Evolutionary conservation across 2,113 vertebrate genomes (phyloP), one percentile per base, ranked within the genome.

Genomic region (Pluvialis apricaria): DNA sequence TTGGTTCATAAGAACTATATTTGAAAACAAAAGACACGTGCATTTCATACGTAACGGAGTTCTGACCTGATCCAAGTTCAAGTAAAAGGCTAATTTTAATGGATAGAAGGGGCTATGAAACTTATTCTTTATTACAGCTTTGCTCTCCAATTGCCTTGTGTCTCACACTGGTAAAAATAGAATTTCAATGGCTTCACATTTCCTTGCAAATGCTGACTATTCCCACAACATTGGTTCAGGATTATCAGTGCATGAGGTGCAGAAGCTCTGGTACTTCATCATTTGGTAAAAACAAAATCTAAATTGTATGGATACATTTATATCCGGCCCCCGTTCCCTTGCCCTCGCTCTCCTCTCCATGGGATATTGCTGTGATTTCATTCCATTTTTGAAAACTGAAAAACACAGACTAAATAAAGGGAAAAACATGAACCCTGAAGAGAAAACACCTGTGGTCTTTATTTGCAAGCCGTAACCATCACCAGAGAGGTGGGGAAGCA

Each of bases 311-410:
- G 26, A 29, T 18, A 28, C 6, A 1, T 45, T 84, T 25, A 5
- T 10, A 31, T 34, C 25, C 85, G 42, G 9, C 9, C 32, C 32
- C 61, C 58, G 16, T 31, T 82, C 22, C 36, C 34, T 82, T 55
- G 44, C 16, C 55, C 57, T 68, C 11, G 0, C 26, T 57, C 3
- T 34, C 25, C 28, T 44, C 40, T 45, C 77, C 0, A 0, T 13
- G 62, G 36, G 42, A 47, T 15, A 22, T 6, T 55, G 47, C 40
- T 82, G 34, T 15, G 7, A 38, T 29, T 92, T 31, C 47, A 45
- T 18, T 55, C 28, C 4, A 11, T 36, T 22, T 70, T 4, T 71
- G 24, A 64, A 62, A 60, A 52, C 28, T 17, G 20, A 61, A 78
- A 61, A 84, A 4, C 7, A 12, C 51, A 42, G 26, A 7, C 9